Conservation (phyloP, 2,797 vertebrate genomes). For the Enteromius treurensis region DNA sequence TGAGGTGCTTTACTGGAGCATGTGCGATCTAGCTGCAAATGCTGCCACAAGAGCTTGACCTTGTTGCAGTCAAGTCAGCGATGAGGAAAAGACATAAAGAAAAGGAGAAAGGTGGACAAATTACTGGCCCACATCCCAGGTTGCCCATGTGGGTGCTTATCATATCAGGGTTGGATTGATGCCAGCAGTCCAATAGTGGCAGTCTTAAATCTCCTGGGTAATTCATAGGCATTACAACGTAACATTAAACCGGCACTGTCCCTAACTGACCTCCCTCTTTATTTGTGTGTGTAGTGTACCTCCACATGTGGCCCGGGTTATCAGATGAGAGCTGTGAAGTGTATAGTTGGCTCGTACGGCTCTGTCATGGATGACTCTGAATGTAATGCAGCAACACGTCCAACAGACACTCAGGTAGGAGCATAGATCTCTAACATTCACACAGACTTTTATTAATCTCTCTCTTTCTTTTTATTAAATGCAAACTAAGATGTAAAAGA, state of each 20-base stretch:
- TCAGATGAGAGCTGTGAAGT: conserved; percentile 94
- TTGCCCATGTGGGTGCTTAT: conserved; percentile 20
- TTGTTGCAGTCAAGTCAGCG: conserved; percentile 77
- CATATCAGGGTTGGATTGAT: conserved; percentile 15
- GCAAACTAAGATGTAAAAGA: neutral
- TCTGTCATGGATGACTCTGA: conserved; percentile 91
- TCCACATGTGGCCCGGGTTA: conserved; percentile 93
- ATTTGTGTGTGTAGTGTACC: conserved; percentile 82
- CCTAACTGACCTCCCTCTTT: conserved; percentile 11
- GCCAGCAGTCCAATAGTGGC: neutral
- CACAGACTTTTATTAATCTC: neutral
- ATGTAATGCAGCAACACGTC: conserved; percentile 92
- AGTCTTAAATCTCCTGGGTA: neutral
- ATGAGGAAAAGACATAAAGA: conserved; percentile 70
- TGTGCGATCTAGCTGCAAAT: conserved; percentile 73
- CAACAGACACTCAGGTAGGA: conserved; percentile 90
- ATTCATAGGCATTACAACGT: neutral
- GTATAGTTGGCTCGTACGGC: conserved; percentile 87
- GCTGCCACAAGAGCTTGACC: conserved; percentile 79
- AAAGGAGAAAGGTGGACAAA: conserved; percentile 14
- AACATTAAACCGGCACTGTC: conserved; percentile 8
- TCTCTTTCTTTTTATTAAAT: neutral
- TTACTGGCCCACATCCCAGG: conserved; percentile 3
- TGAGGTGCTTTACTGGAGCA: conserved; percentile 80
- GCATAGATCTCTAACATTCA: neutral